Base-by-base conservation (phyloP, 2,113 vertebrate genomes). In the Leptobrachium ailaonicum region DNA sequence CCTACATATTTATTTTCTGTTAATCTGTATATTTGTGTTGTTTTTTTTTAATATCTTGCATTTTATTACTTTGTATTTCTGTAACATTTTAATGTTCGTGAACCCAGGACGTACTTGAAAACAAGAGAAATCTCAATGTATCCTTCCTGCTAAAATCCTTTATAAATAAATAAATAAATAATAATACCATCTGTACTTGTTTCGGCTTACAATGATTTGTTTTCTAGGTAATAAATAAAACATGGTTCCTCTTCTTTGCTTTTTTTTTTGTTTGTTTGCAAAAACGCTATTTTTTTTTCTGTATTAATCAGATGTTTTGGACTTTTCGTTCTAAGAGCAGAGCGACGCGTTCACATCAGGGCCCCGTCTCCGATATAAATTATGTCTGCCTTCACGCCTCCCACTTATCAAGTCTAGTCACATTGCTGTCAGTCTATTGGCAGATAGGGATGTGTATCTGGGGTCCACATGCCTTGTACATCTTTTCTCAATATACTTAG, bases 381-480 rank as follows among this genome's bases (percentile, higher is more conserved):
- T 20, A 64, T 64, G 62, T 20, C 62, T 32, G 62, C 62, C 13
- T 64, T 10, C 32, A 64, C 10, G 56, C 56, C 56, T 60, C 56
- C 13, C 56, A 60, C 56, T 60, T 60, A 60, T 32, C 62, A 64
- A 32, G 62, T 64, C 62, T 64, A 64, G n/a, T 64, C 62, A 40
- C 62, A 64, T n/a, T 40, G 62, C 9, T 20, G 62, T 64, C 32
- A 64, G 62, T 64, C 56, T 60, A 60, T 60, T 60, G 10, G 56
- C 56, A 60, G 56, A 12, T 60, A 13, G 56, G 13, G 56, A 60
- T 60, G 56, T 69, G 50, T 32, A 70, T 45, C 53, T 44, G n/a
- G 53, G 66, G 50, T 58, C 41, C 50, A 45, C 75, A 70, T 40
- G 75, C 14, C 66, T 68, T 60, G 10, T 60, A 60, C 66, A 69